Percentiles rank a stretch among this genome's conserved stretches.
Conservation (phyloP, 2,797 vertebrate genomes). For the Ciconia nigra region DNA sequence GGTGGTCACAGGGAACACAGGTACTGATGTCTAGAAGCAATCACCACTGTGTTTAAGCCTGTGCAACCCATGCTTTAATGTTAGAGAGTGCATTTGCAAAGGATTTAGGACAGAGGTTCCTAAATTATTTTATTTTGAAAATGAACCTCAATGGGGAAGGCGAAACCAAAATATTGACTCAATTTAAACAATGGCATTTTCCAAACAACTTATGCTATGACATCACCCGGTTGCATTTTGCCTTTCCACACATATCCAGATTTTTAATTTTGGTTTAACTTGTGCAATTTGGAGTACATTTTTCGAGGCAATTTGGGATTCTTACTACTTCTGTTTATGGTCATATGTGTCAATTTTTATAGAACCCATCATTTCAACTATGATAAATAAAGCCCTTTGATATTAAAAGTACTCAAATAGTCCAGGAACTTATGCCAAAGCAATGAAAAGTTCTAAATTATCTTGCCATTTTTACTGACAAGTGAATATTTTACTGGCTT, state of each 20-base stretch:
- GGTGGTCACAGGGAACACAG: background rate
- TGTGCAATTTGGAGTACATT: background rate
- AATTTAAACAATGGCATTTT: background rate
- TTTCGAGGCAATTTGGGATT: background rate
- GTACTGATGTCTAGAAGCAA: background rate
- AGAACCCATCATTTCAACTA: constrained; percentile 4
- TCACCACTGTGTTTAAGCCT: background rate
- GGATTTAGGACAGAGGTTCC: background rate
- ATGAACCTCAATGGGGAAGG: background rate
- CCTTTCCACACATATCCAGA: background rate
- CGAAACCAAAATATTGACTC: background rate
- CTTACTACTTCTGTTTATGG: constrained; percentile 27
- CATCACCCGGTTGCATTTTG: background rate
- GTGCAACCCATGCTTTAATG: background rate
- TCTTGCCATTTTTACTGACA: constrained; percentile 55
- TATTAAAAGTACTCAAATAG: constrained; percentile 43
- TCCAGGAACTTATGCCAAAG: constrained; percentile 49
- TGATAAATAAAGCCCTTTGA: constrained; percentile 25
- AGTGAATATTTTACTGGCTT: constrained; percentile 44
- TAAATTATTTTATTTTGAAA: background rate
- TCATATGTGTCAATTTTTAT: constrained; percentile 18
- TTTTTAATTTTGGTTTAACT: background rate
- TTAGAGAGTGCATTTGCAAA: background rate
- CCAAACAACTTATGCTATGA: background rate
- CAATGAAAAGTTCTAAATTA: constrained; percentile 60